A percentile compares a stretch with the other conserved stretches of the same genome.
Conservation (phyloP, 2,888 invertebrate species). For the Eupithecia insigniata region DNA sequence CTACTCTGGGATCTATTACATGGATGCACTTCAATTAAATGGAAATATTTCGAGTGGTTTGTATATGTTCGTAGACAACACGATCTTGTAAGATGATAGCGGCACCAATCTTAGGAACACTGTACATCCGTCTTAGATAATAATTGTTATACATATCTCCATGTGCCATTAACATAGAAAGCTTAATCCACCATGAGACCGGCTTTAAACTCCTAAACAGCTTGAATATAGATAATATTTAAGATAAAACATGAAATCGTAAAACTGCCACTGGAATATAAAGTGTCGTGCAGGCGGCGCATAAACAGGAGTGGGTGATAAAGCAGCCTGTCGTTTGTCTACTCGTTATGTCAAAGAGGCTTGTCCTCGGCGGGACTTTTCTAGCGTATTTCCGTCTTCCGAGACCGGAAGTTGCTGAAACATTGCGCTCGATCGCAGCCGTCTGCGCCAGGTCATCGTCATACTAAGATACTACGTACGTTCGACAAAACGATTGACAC, state of each 20-base stretch:
- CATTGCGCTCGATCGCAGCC: neutral
- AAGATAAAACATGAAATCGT: slow-evolving; percentile 3
- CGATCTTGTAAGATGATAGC: slow-evolving; percentile 14
- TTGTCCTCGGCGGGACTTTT: neutral
- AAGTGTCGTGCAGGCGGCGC: neutral
- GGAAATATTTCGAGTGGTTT: slow-evolving; percentile 29
- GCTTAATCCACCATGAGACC: neutral
- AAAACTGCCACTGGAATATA: neutral
- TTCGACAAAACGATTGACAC: neutral
- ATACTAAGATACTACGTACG: neutral
- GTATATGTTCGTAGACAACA: slow-evolving; percentile 3
- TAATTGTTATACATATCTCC: neutral
- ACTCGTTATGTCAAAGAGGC: neutral
- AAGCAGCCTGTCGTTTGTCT: neutral
- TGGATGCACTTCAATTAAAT: slow-evolving; percentile 45
- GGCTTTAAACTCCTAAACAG: neutral
- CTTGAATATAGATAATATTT: neutral
- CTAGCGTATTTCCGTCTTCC: neutral
- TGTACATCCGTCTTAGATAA: neutral
- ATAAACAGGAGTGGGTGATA: neutral
- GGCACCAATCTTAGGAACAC: neutral
- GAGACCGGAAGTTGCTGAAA: neutral
- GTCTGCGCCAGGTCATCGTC: neutral
- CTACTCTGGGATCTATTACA: slow-evolving; percentile 21
- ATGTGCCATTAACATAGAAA: neutral